Conservation (phyloP, 2,113 vertebrate genomes). For the Boulengeromyrus knoepffleri region DNA sequence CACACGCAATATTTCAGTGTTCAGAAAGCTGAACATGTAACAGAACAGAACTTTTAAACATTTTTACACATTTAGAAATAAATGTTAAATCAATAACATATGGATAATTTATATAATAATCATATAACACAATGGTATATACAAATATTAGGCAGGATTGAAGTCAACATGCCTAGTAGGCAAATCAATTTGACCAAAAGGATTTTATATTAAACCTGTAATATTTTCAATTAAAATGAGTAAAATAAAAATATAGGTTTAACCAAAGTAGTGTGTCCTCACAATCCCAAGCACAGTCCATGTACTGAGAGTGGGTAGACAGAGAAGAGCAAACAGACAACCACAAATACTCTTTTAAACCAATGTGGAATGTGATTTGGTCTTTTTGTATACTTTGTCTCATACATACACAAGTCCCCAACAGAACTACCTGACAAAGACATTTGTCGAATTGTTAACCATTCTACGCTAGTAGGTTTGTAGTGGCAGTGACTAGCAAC, state of each 20-base stretch:
- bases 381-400: background rate
- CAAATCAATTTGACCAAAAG: too few relatives aligned
- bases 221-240: background rate
- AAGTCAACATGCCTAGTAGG: too few relatives aligned
- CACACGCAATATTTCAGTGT: too few relatives aligned
- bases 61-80: too few relatives aligned
- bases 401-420: background rate
- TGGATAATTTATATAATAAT: background rate
- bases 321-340: too few relatives aligned
- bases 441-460: background rate
- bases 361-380: background rate
- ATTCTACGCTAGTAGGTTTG: background rate
- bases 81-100: background rate
- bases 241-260: background rate
- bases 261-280: background rate
- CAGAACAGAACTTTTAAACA: too few relatives aligned
- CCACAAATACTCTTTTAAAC: too few relatives aligned
- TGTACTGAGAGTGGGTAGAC: background rate
- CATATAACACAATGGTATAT: too few relatives aligned
- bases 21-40: too few relatives aligned
- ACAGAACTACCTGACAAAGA: background rate
- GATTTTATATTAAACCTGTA: background rate
- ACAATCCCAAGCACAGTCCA: background rate
- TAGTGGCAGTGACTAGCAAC: background rate
- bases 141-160: too few relatives aligned